A percentile compares a stretch with the other conserved stretches of the same genome.
phyloP scores from a whole-genome alignment of 2,888 invertebrate species.

The Sturmia bella region DNA sequence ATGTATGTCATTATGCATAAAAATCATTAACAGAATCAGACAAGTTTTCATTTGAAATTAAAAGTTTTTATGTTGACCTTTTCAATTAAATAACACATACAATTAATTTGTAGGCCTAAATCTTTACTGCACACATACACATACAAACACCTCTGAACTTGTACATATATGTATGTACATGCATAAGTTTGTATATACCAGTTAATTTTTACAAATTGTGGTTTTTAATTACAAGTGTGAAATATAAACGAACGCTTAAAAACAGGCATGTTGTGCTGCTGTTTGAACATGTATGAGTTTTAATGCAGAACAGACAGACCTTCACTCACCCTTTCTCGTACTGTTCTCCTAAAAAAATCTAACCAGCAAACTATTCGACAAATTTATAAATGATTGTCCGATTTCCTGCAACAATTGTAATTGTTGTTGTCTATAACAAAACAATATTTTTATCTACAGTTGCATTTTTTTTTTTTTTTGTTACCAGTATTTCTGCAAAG shows the following conservation, averaged over 20 bases:
- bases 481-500: slow-evolving; percentile 19
- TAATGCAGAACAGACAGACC: slow-evolving; percentile 8
- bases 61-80: no score
- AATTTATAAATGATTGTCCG: slow-evolving; percentile 39
- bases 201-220: slow-evolving; percentile 28
- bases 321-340: slow-evolving; percentile 14
- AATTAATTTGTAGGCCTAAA: background rate
- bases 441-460: slow-evolving; percentile 11
- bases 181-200: background rate
- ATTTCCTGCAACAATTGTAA: slow-evolving; percentile 23
- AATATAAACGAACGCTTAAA: slow-evolving; percentile 59
- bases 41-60: no score
- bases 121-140: background rate
- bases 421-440: slow-evolving; percentile 7
- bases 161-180: background rate
- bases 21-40: no score
- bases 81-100: no score
- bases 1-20: no score
- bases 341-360: background rate
- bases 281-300: background rate
- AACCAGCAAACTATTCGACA: background rate
- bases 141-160: background rate
- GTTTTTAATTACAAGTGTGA: slow-evolving; percentile 61
- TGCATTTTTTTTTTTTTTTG: slow-evolving; percentile 45
- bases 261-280: background rate